Evolutionary conservation across 2,888 invertebrate genomes (phyloP).

Genomic region (Acleris literana): DNA sequence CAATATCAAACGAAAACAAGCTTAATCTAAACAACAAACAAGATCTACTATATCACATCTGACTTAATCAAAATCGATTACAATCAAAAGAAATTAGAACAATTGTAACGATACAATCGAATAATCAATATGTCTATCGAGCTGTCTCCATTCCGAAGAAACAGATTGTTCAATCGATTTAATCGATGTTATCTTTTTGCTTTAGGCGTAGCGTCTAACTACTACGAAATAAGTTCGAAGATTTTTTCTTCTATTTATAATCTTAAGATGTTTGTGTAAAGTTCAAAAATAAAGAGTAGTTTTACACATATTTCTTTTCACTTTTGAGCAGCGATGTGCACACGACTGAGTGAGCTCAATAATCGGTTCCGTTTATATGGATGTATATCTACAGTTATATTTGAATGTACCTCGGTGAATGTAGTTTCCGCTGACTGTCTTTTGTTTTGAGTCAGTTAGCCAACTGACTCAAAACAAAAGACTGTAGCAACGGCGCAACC

Average conservation of each 20-base stretch:
- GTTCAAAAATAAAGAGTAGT: not conserved
- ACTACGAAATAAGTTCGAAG: not conserved
- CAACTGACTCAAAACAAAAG: no score
- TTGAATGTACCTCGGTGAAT: no score
- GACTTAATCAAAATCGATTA: slow-evolving; percentile 1
- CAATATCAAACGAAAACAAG: no score
- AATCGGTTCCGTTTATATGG: no score
- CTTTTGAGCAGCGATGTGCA: slow-evolving; percentile 18
- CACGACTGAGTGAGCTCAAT: slow-evolving; percentile 14
- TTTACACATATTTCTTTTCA: not conserved
- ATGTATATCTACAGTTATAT: no score
- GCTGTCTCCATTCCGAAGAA: slow-evolving; percentile 19
- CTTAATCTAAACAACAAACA: not conserved
- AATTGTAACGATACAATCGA: slow-evolving; percentile 14
- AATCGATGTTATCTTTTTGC: not conserved
- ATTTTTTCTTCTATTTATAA: not conserved
- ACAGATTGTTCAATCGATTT: slow-evolving; percentile 7
- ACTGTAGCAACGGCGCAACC: no score
- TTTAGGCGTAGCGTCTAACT: not conserved
- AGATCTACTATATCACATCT: not conserved
- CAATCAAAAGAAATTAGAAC: slow-evolving; percentile 25
- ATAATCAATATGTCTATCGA: slow-evolving; percentile 19
- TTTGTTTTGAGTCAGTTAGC: no score
- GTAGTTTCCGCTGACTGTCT: no score
- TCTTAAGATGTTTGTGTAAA: not conserved